These are phyloP conservation scores for Glaucidium brasilianum DNA, from an alignment of 2,113 vertebrate species.

Conservation along the genomic window DNA sequence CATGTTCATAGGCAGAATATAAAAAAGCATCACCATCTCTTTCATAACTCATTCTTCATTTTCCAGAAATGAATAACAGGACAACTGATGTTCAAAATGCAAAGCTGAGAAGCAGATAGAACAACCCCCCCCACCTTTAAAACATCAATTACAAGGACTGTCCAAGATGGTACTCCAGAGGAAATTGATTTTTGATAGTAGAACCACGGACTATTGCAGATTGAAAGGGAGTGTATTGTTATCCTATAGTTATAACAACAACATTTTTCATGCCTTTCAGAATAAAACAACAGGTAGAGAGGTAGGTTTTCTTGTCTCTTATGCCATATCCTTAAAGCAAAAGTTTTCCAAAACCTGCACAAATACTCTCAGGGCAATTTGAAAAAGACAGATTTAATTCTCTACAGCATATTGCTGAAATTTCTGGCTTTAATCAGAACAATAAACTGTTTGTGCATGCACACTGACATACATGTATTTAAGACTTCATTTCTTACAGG, in stretches of 20 bases:
- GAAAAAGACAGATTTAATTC: background rate
- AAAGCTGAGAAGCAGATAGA: background rate
- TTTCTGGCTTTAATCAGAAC: background rate
- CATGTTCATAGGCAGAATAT: background rate
- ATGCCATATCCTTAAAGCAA: background rate
- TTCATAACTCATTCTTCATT: background rate
- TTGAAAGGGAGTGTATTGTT: background rate
- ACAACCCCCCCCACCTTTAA: background rate
- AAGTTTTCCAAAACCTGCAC: background rate
- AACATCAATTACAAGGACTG: background rate
- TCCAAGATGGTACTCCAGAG: background rate
- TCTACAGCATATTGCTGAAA: background rate
- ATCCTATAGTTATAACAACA: background rate
- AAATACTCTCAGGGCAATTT: background rate
- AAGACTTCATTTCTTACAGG: background rate
- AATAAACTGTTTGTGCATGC: fast-evolving
- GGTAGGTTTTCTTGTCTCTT: background rate
- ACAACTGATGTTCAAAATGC: background rate
- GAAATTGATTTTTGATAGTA: slow-evolving; percentile 22
- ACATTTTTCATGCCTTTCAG: background rate
- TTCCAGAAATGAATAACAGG: background rate
- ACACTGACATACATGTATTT: background rate
- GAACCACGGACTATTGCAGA: background rate
- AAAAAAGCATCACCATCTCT: background rate
- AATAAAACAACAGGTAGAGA: background rate